Evolutionary conservation across 2,113 vertebrate genomes (phyloP).

Genomic region (Chamaetylas fuelleborni): DNA sequence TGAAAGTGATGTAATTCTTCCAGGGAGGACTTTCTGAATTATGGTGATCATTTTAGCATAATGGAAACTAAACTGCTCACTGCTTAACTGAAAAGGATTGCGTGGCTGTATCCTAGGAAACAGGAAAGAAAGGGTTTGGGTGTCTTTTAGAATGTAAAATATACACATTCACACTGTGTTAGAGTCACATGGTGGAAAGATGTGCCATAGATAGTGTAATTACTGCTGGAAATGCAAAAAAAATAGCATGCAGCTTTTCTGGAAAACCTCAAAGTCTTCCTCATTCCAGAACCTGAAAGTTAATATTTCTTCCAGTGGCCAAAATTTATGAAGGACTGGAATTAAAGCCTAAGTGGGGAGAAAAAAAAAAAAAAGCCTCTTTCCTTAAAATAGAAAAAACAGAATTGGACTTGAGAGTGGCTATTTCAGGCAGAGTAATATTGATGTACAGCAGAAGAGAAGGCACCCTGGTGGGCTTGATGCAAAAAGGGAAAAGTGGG

Average conservation of each 20-base stretch:
- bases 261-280: neutral
- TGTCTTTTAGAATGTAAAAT: constrained; percentile 25
- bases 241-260: neutral
- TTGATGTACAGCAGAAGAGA: neutral
- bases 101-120: constrained; percentile 40
- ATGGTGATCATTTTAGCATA: neutral
- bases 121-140: neutral
- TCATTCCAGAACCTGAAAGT: neutral
- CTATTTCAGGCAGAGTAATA: neutral
- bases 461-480: neutral
- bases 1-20: neutral
- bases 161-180: neutral
- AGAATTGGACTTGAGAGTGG: neutral
- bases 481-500: neutral
- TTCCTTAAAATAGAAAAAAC: neutral
- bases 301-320: neutral
- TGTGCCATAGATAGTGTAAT: neutral
- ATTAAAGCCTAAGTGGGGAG: neutral
- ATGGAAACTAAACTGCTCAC: neutral
- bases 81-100: neutral
- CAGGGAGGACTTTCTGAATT: neutral
- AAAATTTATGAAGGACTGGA: neutral
- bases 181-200: neutral
- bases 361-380: neutral
- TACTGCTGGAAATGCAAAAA: neutral